phyloP scores from a whole-genome alignment of 2,113 vertebrate species.

The Candoia aspera region DNA sequence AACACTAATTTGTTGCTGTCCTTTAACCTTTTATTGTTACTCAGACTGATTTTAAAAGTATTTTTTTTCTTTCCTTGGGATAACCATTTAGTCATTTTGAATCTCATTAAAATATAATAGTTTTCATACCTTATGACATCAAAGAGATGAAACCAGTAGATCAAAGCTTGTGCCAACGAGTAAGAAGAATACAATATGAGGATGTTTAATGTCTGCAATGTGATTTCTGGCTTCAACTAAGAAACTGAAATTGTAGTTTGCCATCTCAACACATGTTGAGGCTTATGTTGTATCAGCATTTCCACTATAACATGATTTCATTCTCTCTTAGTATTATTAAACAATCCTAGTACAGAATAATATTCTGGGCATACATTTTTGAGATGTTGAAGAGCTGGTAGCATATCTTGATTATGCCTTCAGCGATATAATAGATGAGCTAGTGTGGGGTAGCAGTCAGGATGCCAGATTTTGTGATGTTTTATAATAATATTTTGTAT shows the following conservation, averaged over 20 bases:
- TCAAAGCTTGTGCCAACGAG: slow-evolving; percentile 49
- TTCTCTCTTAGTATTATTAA: slow-evolving; percentile 52
- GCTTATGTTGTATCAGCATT: slow-evolving; percentile 60
- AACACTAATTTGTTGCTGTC: slow-evolving; percentile 8
- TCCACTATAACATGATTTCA: slow-evolving; percentile 48
- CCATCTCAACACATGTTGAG: slow-evolving; percentile 39
- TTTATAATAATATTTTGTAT: background rate
- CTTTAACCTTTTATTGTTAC: slow-evolving; percentile 20
- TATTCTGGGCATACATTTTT: slow-evolving; percentile 24
- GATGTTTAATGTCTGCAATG: slow-evolving; percentile 57
- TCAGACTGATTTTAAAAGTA: slow-evolving; percentile 44
- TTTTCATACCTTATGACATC: slow-evolving; percentile 51
- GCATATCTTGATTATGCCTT: slow-evolving; percentile 9
- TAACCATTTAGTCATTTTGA: slow-evolving; percentile 45
- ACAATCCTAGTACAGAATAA: slow-evolving; percentile 9
- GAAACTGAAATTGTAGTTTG: slow-evolving; percentile 66
- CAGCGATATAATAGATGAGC: slow-evolving; percentile 1
- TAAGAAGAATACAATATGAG: slow-evolving; percentile 49
- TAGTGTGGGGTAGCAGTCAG: background rate
- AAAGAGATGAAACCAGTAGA: slow-evolving; percentile 54
- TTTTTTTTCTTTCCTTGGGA: slow-evolving; percentile 37
- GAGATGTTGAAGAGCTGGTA: slow-evolving; percentile 38
- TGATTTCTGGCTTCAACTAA: slow-evolving; percentile 49
- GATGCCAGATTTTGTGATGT: background rate
- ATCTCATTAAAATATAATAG: slow-evolving; percentile 43